phyloP scores from a whole-genome alignment of 2,888 invertebrate species.

The Troides aeacus region DNA sequence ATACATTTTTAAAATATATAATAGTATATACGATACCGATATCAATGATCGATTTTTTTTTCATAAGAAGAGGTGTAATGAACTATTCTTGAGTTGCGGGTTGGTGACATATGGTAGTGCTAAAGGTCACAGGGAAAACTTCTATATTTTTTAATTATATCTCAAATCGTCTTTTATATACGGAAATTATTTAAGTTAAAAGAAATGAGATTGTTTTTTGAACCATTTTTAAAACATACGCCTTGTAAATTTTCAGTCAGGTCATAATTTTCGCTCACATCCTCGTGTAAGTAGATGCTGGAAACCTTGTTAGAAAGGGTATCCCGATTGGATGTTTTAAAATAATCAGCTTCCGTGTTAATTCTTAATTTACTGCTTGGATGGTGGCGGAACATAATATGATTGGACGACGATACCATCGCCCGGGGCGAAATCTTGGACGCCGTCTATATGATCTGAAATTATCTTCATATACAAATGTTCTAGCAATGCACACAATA shows the following conservation, averaged over 20 bases:
- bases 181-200: no score
- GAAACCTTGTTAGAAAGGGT: slow-evolving; percentile 68
- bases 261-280: slow-evolving; percentile 24
- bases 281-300: slow-evolving; percentile 19
- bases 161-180: no score
- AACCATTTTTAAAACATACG: not conserved
- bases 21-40: no score
- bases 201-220: no score
- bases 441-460: slow-evolving; percentile 41
- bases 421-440: slow-evolving; percentile 61
- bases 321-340: slow-evolving; percentile 74
- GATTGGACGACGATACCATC: slow-evolving; percentile 58
- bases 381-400: slow-evolving; percentile 66
- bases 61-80: no score
- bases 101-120: no score
- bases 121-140: no score
- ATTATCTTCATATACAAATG: slow-evolving; percentile 18
- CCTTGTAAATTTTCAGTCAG: not conserved
- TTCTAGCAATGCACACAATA: not conserved
- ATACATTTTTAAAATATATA: no score
- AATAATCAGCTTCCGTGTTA: slow-evolving; percentile 74
- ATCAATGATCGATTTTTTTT: no score
- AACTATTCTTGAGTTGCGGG: no score
- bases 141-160: no score
- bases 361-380: slow-evolving; percentile 79